Evolutionary conservation across 35 echinoderm and acorn worm species (phyloP), one percentile per base, ranked within the genome.

Genomic region (Lytechinus pictus): DNA sequence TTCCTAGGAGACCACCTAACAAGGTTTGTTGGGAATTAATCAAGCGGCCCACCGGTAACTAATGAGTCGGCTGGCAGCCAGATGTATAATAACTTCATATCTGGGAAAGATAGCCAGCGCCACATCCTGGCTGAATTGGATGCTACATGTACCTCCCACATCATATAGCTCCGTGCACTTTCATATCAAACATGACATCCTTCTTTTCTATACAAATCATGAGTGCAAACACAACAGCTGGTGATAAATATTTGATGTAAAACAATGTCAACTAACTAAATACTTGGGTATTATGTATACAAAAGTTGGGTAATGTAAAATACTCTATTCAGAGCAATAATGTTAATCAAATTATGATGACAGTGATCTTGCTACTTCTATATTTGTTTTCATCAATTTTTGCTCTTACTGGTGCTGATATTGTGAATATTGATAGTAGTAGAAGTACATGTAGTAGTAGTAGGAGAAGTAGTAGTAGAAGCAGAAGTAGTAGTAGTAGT

Each of bases 21-120:
- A 79, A 79, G 66, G 66, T 79, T 79, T 79, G 66, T 79, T 79
- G 66, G 66, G 66, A 79, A 79, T 79, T 79, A 79, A 79, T 79
- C 66, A 79, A 24, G 66, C 66, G 66, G 21, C 21, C 66, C 14
- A 79, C 66, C 66, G n/a, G n/a, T 79, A n/a, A 14, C 66, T 79
- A 79, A 79, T 79, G 66, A 79, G 66, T 4, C 66, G 19, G n/a
- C 66, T 7, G 21, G 66, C 66, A 79, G 16, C 66, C 66, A 79
- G 66, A 79, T 79, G 66, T 79, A 79, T 79, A 79, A 79, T 79
- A 24, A 79, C 66, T 79, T 79, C 66, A 79, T 79, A 79, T 79
- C 66, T 16, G 6, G 16, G 21, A 7, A n/a, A 79, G 66, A 79
- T 79, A 79, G 12, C 66, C 16, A 60, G 16, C 57, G 1, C n/a